Base-by-base conservation (phyloP, 2,113 vertebrate species). In the Perca flavescens region DNA sequence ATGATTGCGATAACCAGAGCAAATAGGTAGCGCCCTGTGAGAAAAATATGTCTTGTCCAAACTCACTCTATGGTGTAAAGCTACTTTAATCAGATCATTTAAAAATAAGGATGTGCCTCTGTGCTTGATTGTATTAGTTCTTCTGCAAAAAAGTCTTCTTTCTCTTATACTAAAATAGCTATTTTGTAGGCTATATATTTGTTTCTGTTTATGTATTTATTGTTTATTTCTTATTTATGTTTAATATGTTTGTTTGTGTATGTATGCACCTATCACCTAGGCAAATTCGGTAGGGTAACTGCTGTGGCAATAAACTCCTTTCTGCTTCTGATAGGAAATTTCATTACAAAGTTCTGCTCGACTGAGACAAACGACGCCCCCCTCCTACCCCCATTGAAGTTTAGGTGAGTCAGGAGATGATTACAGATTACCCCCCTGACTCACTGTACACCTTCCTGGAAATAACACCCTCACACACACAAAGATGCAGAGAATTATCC, bases 401-500 rank as follows among this genome's bases (percentile, higher is more conserved):
- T 73, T 67, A 76, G 83, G 89, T 90, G 88, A 90, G 76, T 92
- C 86, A 91, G 64, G 67, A 86, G 74, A 78, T 91, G 88, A 92
- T 91, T 83, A 86, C 60, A 92, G 90, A 89, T 91, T 52, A 65
- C 19, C 11, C 56, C 71, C 40, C 65, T 93, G 89, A 93, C 85
- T 93, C 92, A 91, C 47, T 6, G 64, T 36, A 36, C 56, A 75
- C 25, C 28, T 93, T 94, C 89, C 88, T 90, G 91, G 90, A 93
- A 94, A 81, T 52, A 49, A 68, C 89, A 83, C 86, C 89, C 85
- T 80, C 34, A 19, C n/a, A 10, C 67, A 50, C 65, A 57, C 43
- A 75, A 64, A 80, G 25, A 80, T 73, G 62, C 56, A 53, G 79
- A 77, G 77, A 78, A 79, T 85, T 15, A 75, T 49, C 56, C 76